Evolutionary conservation across 2,113 vertebrate species (phyloP), one percentile per base, ranked within the genome.

Genomic region (Trematomus loennbergii): DNA sequence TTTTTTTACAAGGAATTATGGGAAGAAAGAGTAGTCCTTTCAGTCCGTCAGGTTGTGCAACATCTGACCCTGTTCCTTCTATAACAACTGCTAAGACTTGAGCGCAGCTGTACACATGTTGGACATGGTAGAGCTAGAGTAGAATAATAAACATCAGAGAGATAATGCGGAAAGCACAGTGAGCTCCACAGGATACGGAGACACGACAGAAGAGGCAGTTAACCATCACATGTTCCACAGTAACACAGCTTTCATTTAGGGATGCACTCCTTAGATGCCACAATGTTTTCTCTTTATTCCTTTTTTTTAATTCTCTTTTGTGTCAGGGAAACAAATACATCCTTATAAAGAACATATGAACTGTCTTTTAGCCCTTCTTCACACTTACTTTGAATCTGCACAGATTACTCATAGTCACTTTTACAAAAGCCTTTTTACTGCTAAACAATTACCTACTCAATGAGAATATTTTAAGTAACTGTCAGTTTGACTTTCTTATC

Each of bases 121-220:
- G 17, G 33, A 81, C 79, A 86, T 79, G 60, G 75, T 77, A 85
- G 59, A 78, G 80, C 53, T 55, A 59, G 22, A 49, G 63, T 17
- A 57, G 67, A 78, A 66, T 8, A 20, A 71, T 68, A 87, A 55
- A 78, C 7, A 78, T 52, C 45, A 59, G 22, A 68, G n/a, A 67
- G 36, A n/a, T 43, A 13, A 59, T 15, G 54, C 64, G 83, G 71
- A 87, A 85, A 87, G 81, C 85, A 81, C 69, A 67, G 71, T 72
- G 82, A 91, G 90, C 67, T 89, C 89, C 91, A 92, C 92, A 89
- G 90, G 86, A 88, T 78, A 82, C 20, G 5, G 64, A 81, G 58
- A 84, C 81, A 78, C 74, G 66, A 69, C 18, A 12, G 78, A 76
- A 85, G 80, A 81, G 65, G 17, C 5, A 10, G 50, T 72, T 79